phyloP scores from a whole-genome alignment of 2,888 invertebrate species.

The Drosophila meridiana region DNA sequence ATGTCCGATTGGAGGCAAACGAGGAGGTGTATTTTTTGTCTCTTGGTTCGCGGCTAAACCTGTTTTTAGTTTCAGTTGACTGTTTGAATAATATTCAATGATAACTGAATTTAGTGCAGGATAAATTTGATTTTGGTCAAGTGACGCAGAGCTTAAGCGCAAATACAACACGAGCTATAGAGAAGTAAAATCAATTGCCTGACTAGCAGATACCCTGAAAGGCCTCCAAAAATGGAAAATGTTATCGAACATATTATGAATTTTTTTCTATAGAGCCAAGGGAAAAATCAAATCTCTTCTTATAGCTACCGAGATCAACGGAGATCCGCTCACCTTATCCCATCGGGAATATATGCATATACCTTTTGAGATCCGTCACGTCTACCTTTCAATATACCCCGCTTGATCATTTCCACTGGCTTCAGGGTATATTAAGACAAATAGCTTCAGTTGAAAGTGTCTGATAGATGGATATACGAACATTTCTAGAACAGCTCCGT shows the following conservation, averaged over 20 bases:
- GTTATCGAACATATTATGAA: too few relatives aligned
- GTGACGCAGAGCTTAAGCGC: conserved; percentile 1
- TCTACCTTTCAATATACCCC: not conserved
- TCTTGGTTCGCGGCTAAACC: conserved; percentile 49
- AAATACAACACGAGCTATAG: not conserved
- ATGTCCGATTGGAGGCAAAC: conserved; percentile 31
- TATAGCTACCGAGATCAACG: not conserved
- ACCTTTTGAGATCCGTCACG: not conserved
- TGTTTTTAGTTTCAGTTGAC: conserved; percentile 45
- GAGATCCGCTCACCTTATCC: not conserved
- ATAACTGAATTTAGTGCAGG: conserved; percentile 50
- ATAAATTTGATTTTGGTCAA: conserved; percentile 30
- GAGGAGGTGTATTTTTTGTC: conserved; percentile 41
- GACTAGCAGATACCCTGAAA: not conserved
- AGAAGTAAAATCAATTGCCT: not conserved
- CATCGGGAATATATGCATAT: not conserved
- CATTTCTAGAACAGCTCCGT: not conserved
- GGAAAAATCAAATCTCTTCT: too few relatives aligned
- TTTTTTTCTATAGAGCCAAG: too few relatives aligned
- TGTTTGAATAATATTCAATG: conserved; percentile 46
- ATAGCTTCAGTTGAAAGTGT: not conserved
- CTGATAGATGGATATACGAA: conserved; percentile 6
- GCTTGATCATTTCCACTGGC: too few relatives aligned
- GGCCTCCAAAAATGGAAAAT: too few relatives aligned
- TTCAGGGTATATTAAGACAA: not conserved